These are phyloP conservation scores for Cairina moschata DNA, from an alignment of 2,113 vertebrate species.

Conservation along the genomic window DNA sequence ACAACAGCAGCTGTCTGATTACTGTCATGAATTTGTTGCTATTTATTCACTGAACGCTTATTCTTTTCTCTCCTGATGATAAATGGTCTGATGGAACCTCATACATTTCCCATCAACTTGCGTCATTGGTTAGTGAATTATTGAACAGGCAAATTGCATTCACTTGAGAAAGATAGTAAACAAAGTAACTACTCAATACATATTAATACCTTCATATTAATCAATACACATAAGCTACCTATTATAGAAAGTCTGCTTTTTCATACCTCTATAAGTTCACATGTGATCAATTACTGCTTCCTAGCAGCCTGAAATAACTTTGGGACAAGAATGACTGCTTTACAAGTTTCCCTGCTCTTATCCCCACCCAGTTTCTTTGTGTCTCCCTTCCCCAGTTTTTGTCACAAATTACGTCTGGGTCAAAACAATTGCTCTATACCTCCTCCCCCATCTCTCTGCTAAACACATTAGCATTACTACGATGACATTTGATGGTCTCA, in stretches of 20 bases:
- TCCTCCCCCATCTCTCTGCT: not conserved
- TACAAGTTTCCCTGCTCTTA: not conserved
- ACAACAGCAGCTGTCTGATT: conserved; percentile 25
- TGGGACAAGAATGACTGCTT: not conserved
- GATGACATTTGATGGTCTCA: not conserved
- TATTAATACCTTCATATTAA: not conserved
- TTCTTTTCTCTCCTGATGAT: conserved; percentile 26
- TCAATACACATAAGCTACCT: not conserved
- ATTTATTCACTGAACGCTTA: conserved; percentile 24
- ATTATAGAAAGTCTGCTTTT: not conserved
- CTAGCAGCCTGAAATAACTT: not conserved
- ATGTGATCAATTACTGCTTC: not conserved
- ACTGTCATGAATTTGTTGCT: conserved; percentile 21
- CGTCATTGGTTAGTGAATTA: conserved; percentile 23
- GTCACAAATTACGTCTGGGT: not conserved
- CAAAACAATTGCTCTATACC: not conserved
- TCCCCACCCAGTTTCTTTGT: not conserved
- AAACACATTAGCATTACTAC: not conserved
- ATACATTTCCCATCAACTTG: conserved; percentile 45
- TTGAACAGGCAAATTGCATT: conserved; percentile 51
- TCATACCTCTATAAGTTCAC: not conserved
- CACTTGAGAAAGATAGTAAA: conserved; percentile 28
- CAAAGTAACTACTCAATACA: conserved; percentile 17
- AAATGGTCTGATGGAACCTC: conserved; percentile 23
- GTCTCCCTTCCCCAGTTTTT: not conserved